A percentile compares a stretch with the other conserved stretches of the same genome.
These are phyloP conservation scores for Thalassoma bifasciatum DNA, from an alignment of 2,113 vertebrate species.

Conservation along the genomic window DNA sequence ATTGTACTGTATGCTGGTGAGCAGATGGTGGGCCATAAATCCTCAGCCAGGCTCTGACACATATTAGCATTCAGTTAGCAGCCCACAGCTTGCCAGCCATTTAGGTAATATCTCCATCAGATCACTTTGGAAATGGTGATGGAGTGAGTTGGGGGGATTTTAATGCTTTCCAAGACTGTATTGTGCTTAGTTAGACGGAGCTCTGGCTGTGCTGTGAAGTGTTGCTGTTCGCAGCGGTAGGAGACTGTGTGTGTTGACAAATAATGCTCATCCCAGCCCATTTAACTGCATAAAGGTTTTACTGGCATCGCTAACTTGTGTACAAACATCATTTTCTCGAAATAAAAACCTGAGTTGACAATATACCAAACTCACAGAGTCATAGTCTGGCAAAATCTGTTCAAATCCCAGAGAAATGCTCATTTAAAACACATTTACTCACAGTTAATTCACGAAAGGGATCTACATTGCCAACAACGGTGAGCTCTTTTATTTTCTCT, in stretches of 20 bases:
- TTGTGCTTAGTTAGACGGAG: slow-evolving; percentile 60
- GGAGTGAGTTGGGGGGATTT: slow-evolving; percentile 74
- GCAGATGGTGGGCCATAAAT: slow-evolving; percentile 87
- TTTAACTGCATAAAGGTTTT: slow-evolving; percentile 50
- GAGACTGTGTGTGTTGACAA: slow-evolving; percentile 72
- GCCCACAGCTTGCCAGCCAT: slow-evolving; percentile 85
- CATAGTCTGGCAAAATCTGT: background rate
- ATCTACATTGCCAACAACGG: no score
- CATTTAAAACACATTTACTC: background rate
- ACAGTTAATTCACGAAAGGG: no score
- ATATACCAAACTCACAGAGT: background rate
- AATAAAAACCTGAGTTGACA: slow-evolving; percentile 9
- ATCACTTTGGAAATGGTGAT: slow-evolving; percentile 85
- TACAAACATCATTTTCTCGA: slow-evolving; percentile 10
- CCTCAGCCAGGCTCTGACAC: slow-evolving; percentile 82
- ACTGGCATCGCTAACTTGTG: slow-evolving; percentile 12
- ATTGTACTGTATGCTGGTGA: slow-evolving; percentile 84
- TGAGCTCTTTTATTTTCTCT: background rate
- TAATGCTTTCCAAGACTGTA: slow-evolving; percentile 62
- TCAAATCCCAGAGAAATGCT: background rate
- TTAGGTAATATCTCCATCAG: slow-evolving; percentile 86
- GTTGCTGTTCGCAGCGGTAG: slow-evolving; percentile 54
- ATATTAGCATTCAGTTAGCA: slow-evolving; percentile 87
- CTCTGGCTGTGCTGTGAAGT: slow-evolving; percentile 67
- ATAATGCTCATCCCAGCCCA: slow-evolving; percentile 61